Evolutionary conservation across 2,888 invertebrate species (phyloP), one percentile per base, ranked within the genome.

Genomic region (Furcula furcula): DNA sequence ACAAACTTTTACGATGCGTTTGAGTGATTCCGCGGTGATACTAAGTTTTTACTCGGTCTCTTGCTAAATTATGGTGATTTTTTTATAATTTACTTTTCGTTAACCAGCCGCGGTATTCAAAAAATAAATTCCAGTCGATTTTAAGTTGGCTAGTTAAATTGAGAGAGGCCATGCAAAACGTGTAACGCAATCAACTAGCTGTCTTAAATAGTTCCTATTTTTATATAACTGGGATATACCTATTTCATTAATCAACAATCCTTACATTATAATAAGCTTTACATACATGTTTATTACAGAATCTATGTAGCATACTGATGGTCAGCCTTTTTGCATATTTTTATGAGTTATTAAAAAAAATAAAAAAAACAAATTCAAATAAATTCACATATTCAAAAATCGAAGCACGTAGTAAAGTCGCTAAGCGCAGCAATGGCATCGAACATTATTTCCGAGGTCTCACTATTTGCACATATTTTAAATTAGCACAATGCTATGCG

Each of bases 401-500:
- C 21, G 18, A 29, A 18, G 26, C 18, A 34, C 38, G 28, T 16
- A 28, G 10, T 16, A 28, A 3, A 2, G 21, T n/a, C 7, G 23
- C 12, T 2, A 12, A n/a, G 3, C 12, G 12, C 12, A 20, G 12
- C 12, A 1, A 6, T 11, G 45, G 40, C 46, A 38, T 46, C 47
- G 49, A 56, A 54, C 65, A 57, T 55, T 57, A 62, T 71, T 70
- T 73, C 69, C 62, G 45, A 63, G 49, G 45, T 44, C 53, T 58
- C 60, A 58, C 58, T 64, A 64, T 70, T 75, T 62, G 68, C 64
- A 73, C 75, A 77, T 77, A 77, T 78, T 78, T 73, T 67, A 69
- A 72, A 69, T 70, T 74, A 60, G 55, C 63, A 69, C 72, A 72
- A 70, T 63, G 68, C 67, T 54, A 50, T 41, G 52, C 58, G 55